Conservation (phyloP, 2,113 vertebrate species). For the Dicrurus megarhynchus region DNA sequence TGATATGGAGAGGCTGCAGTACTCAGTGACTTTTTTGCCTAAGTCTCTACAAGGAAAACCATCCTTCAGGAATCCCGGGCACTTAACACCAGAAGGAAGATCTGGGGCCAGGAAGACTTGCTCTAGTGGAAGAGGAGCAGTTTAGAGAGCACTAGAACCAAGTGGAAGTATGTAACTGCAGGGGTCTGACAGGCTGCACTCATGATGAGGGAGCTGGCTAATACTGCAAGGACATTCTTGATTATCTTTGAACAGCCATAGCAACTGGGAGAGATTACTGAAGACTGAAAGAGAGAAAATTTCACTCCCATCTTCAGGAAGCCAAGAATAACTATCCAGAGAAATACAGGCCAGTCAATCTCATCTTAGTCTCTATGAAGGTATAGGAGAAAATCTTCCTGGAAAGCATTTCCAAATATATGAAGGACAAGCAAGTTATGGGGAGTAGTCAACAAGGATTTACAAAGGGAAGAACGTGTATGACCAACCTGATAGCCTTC, state of each 20-base stretch:
- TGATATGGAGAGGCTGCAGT: neutral
- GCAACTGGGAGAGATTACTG: neutral
- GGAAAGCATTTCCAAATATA: neutral
- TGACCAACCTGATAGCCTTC: neutral
- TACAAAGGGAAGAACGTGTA: neutral
- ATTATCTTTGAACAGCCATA: neutral
- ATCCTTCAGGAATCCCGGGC: neutral
- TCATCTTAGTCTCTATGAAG: neutral
- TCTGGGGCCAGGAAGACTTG: neutral
- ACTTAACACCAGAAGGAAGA: neutral
- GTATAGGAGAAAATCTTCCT: neutral
- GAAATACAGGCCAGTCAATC: neutral
- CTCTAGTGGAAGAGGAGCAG: neutral
- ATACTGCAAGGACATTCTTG: neutral
- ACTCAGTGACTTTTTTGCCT: neutral
- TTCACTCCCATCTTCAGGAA: neutral
- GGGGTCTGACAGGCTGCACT: neutral
- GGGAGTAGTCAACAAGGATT: neutral
- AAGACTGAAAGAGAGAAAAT: neutral
- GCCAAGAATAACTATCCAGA: neutral
- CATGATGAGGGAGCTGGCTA: neutral
- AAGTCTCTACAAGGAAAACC: neutral
- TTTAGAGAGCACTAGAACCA: neutral
- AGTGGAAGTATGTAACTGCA: neutral
- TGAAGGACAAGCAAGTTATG: neutral